Conservation (phyloP, 2,797 vertebrate genomes). For the Esox masquinongy region DNA sequence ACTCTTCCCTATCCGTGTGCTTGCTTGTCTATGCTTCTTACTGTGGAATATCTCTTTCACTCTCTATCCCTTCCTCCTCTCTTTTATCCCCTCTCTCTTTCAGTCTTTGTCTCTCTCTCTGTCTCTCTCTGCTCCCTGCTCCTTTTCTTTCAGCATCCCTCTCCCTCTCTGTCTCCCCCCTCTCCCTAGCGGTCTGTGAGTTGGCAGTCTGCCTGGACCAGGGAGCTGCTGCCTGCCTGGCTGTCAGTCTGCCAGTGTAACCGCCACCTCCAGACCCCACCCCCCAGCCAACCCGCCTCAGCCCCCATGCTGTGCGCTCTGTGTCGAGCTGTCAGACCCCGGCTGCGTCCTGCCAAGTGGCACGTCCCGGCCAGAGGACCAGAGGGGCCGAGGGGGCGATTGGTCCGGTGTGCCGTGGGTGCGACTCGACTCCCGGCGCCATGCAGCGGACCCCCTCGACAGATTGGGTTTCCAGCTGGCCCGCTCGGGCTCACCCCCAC, state of each 20-base stretch:
- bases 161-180: constrained; percentile 15
- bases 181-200: constrained; percentile 9
- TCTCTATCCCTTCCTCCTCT: too few species aligned
- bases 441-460: constrained; percentile 69
- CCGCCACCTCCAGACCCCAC: constrained; percentile 36
- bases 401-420: constrained; percentile 66
- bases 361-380: constrained; percentile 61
- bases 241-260: constrained; percentile 39
- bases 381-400: constrained; percentile 53
- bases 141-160: background rate
- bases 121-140: background rate
- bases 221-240: constrained; percentile 40
- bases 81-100: too few species aligned
- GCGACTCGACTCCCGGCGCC: constrained; percentile 58
- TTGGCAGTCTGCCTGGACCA: constrained; percentile 64
- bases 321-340: constrained; percentile 63
- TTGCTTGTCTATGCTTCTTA: too few species aligned
- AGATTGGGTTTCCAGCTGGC: constrained; percentile 83
- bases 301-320: constrained; percentile 56
- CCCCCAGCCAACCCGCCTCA: constrained; percentile 43
- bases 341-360: constrained; percentile 66
- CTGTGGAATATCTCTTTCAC: too few species aligned
- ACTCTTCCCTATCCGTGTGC: constrained; percentile 3
- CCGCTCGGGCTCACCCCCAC: constrained; percentile 23
- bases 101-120: background rate